Base-by-base conservation (phyloP, 2,888 invertebrate genomes). In the Troilus luridus region DNA sequence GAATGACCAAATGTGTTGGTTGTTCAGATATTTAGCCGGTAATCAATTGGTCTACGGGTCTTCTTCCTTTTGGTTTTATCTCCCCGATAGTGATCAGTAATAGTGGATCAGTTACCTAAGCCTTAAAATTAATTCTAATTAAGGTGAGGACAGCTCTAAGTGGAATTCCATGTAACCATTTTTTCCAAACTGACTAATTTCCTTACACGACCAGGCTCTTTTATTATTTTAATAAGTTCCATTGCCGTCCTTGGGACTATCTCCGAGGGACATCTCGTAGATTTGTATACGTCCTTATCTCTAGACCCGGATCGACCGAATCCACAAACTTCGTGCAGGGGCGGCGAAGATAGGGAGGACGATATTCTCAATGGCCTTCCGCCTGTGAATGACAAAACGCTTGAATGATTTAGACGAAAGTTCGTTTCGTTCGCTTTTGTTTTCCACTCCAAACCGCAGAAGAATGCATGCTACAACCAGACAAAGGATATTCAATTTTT, bases 81-180 rank as follows among this genome's bases (percentile, higher is more conserved):
- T 58, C 64, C 21, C 11, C 6, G 89, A 89, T 89, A 89, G 64
- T 41, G 54, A 89, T 90, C 85, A 72, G 81, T 81, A 59, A 90
- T 85, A 81, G 85, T 90, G 77, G 60, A 90, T 85, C 90, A 60
- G 90, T 81, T 90, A 85, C 90, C 81, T 81, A 85, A 60, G 24
- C 90, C 85, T 90, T 90, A 72, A 90, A 90, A 90, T 85, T 90
- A 90, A 90, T 85, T 90, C 58, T 90, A 85, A 81, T 90, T 90
- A 81, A 90, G 59, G 54, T 17, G 24, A 24, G 67, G 89, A 72
- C 89, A 56, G 89, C 54, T 89, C 72, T 89, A 89, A 89, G 89
- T 89, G 89, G 89, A 60, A 89, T 89, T 72, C 89, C 89, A 24
- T 89, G 89, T 89, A 89, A 89, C 89, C 56, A 64, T 56, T 72